phyloP scores from a whole-genome alignment of 2,113 vertebrate species.

The Menura novaehollandiae region DNA sequence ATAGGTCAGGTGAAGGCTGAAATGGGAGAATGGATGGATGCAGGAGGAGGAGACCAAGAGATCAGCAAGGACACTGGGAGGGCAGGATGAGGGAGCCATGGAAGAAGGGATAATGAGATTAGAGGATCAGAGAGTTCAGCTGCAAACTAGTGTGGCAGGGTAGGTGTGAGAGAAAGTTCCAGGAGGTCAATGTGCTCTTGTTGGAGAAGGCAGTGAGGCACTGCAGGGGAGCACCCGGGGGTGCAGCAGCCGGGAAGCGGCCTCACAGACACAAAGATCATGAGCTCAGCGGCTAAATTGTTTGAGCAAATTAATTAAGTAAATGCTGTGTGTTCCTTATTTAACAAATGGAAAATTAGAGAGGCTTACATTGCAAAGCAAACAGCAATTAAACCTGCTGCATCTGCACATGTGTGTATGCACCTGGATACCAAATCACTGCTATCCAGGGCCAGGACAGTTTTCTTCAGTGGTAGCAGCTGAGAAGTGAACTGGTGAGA shows the following conservation, averaged over 20 bases:
- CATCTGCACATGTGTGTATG: not conserved
- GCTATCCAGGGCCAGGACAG: not conserved
- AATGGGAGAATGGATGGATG: not conserved
- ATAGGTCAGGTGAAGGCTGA: not conserved
- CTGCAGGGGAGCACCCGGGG: not conserved
- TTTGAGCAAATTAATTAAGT: constrained; percentile 15
- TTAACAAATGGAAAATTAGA: constrained; percentile 43
- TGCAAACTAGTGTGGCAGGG: not conserved
- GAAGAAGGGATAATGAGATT: not conserved
- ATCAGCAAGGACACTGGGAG: not conserved
- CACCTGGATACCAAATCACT: constrained; percentile 30
- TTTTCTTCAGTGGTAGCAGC: not conserved
- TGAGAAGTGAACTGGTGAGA: not conserved
- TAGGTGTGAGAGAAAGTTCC: not conserved
- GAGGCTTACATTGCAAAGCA: constrained; percentile 33
- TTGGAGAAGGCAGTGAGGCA: not conserved
- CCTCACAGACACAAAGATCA: not conserved
- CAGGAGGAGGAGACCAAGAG: not conserved
- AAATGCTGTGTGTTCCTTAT: constrained; percentile 13
- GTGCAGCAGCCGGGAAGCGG: not conserved
- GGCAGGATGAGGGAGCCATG: not conserved
- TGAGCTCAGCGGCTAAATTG: not conserved
- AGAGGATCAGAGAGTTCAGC: not conserved
- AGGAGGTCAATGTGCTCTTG: not conserved
- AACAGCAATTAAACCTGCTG: constrained; percentile 44